Evolutionary conservation across 2,888 invertebrate species (phyloP).

Genomic region (Bunonema sp.): DNA sequence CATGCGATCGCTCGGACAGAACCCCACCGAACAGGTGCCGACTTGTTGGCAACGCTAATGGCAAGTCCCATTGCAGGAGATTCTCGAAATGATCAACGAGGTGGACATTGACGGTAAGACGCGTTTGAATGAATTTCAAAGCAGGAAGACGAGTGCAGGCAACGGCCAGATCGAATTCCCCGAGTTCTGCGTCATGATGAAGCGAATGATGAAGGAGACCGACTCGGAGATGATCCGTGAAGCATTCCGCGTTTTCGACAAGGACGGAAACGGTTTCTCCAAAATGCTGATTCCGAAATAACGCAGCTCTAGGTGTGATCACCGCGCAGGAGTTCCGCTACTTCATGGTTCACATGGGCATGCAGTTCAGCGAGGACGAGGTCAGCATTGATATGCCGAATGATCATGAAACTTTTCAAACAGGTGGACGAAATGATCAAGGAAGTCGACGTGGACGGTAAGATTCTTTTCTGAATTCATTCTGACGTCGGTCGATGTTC

Average conservation of each 20-base stretch:
- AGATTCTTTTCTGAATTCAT: not conserved
- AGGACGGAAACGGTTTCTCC: conserved; percentile 22
- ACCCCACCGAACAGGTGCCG: conserved; percentile 40
- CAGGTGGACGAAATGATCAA: conserved; percentile 42
- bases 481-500: not conserved
- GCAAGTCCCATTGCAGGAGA: conserved; percentile 37
- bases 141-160: too few relatives aligned
- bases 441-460: conserved; percentile 32
- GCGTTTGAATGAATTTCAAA: not conserved
- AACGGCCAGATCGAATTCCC: conserved; percentile 41
- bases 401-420: too few relatives aligned
- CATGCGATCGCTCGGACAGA: conserved; percentile 43
- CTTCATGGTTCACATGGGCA: conserved; percentile 42
- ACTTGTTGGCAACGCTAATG: too few relatives aligned
- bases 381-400: too few relatives aligned
- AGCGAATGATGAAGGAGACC: conserved; percentile 40
- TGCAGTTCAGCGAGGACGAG: conserved; percentile 43
- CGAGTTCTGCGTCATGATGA: conserved; percentile 45
- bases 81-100: conserved; percentile 44
- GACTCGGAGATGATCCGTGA: conserved; percentile 43
- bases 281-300: conserved; percentile 1
- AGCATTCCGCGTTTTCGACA: conserved; percentile 42
- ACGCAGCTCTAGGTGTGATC: conserved; percentile 36
- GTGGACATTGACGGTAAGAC: conserved; percentile 44
- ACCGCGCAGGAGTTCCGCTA: conserved; percentile 38